Percentiles rank a stretch among this genome's conserved stretches.
These are phyloP conservation scores for Drosophila oshimai DNA, from an alignment of 1,140 invertebrate species.

Conservation along the genomic window DNA sequence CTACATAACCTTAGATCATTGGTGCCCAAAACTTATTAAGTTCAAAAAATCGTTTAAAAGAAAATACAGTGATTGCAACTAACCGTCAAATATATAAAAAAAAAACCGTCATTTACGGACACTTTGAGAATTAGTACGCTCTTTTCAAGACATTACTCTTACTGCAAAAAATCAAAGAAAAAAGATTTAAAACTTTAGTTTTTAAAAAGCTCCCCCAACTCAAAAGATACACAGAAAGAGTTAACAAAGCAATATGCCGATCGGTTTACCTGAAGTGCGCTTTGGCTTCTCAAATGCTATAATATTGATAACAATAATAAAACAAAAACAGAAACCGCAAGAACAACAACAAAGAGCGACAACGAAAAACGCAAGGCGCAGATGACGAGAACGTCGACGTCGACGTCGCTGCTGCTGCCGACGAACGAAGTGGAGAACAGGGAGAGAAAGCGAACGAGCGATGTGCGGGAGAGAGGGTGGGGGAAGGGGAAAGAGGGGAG, in stretches of 20 bases:
- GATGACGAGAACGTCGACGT: conserved; percentile 44
- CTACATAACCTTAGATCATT: too few species aligned
- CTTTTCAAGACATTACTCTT: too few species aligned
- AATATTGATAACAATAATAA: conserved; percentile 67
- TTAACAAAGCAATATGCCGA: conserved; percentile 6
- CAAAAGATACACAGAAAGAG: too few species aligned
- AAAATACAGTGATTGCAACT: too few species aligned
- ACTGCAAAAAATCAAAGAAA: too few species aligned
- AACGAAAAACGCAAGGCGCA: conserved; percentile 16
- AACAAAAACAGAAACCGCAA: conserved; percentile 21
- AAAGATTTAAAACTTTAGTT: too few species aligned
- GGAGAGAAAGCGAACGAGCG: background rate
- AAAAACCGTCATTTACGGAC: too few species aligned
- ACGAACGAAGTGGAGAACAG: background rate
- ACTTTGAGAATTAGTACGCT: too few species aligned
- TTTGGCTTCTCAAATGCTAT: conserved; percentile 18
- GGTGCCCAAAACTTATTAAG: too few species aligned
- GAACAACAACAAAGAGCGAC: conserved; percentile 1
- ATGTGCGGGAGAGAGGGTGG: background rate
- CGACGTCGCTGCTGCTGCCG: conserved; percentile 17
- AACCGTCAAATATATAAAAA: too few species aligned
- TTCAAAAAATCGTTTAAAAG: too few species aligned
- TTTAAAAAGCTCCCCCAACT: too few species aligned
- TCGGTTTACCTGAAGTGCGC: conserved; percentile 8
- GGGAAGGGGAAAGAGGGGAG: background rate